Conservation (phyloP, 2,888 invertebrate genomes). For the Bhutanitis thaidina region DNA sequence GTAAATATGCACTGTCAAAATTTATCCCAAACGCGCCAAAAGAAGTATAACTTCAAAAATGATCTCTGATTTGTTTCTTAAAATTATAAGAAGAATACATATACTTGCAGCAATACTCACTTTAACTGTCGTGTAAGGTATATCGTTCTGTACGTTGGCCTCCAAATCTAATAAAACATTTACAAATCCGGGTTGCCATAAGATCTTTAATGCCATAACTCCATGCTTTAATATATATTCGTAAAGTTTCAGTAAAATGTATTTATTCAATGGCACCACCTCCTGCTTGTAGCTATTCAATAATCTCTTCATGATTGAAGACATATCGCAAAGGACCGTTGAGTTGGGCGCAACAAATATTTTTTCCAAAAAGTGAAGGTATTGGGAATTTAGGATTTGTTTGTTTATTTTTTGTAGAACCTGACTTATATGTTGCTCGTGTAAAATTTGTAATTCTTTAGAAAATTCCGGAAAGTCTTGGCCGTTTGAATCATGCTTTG, state of each 20-base stretch:
- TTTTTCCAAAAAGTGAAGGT: neutral
- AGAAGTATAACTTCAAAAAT: too few relatives aligned
- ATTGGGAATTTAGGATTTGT: neutral
- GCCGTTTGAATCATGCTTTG: neutral
- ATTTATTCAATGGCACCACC: slow-evolving; percentile 4
- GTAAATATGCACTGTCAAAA: too few relatives aligned
- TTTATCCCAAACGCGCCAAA: too few relatives aligned
- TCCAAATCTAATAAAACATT: slow-evolving; percentile 2
- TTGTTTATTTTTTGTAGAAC: slow-evolving; percentile 2
- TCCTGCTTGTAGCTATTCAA: slow-evolving; percentile 4
- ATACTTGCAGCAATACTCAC: slow-evolving; percentile 5
- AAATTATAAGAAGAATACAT: too few relatives aligned
- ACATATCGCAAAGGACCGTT: neutral
- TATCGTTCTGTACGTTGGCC: neutral
- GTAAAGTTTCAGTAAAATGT: slow-evolving; percentile 8
- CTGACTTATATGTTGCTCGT: neutral
- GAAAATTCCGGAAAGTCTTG: slow-evolving; percentile 1
- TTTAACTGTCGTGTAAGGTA: neutral
- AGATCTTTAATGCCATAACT: neutral
- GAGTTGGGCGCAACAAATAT: neutral
- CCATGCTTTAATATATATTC: slow-evolving; percentile 8
- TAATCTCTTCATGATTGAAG: neutral
- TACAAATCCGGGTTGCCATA: slow-evolving; percentile 2
- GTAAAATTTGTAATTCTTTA: slow-evolving; percentile 4
- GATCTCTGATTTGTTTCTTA: too few relatives aligned